phyloP scores from a whole-genome alignment of 2,888 invertebrate genomes.

The Drosophila nigricruria region DNA sequence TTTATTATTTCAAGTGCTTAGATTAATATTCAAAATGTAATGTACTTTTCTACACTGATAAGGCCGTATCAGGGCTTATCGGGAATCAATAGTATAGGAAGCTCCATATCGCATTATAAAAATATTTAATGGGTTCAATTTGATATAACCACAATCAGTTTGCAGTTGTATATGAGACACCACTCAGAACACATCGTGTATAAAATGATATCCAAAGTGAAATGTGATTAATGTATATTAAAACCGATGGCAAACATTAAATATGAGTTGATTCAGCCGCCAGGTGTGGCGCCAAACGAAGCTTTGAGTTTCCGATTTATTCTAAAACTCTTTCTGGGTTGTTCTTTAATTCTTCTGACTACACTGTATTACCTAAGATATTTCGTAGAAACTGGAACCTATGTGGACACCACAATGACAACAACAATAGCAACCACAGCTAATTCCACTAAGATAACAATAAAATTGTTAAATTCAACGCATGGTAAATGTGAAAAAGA shows the following conservation, averaged over 20 bases:
- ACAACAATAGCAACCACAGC: not conserved
- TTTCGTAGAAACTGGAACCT: not conserved
- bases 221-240: not conserved
- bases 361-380: constrained; percentile 14
- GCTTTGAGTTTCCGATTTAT: not conserved
- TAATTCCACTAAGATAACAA: not conserved
- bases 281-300: not conserved
- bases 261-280: constrained; percentile 16
- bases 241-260: constrained; percentile 29
- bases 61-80: constrained; percentile 24
- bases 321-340: constrained; percentile 4
- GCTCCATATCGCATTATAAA: not conserved
- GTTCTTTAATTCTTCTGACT: constrained; percentile 2
- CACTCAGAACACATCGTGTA: constrained; percentile 1
- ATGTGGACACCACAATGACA: not conserved
- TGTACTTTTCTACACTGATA: constrained; percentile 10
- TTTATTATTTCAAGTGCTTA: not conserved
- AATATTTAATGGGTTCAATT: not conserved
- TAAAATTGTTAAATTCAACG: not conserved
- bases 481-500: not conserved
- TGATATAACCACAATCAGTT: constrained; percentile 22
- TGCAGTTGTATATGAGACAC: constrained; percentile 26
- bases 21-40: not conserved
- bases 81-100: constrained; percentile 1
- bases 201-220: no score